These are phyloP conservation scores for Phodopus roborovskii DNA, from an alignment of 2,113 vertebrate genomes.

Conservation along the genomic window DNA sequence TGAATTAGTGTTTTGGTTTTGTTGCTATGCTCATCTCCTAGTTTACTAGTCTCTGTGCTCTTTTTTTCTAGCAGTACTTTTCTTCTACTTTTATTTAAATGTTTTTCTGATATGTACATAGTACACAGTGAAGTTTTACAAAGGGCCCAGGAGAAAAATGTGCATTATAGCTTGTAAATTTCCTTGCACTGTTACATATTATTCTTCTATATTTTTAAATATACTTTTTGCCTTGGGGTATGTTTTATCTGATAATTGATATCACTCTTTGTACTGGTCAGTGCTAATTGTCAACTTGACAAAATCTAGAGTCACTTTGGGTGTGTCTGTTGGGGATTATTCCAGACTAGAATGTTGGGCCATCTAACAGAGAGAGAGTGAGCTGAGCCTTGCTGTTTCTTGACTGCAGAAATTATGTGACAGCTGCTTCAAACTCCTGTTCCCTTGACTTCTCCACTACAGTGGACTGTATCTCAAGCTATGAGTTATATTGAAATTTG, in stretches of 20 bases:
- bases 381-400: neutral
- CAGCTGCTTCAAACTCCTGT: neutral
- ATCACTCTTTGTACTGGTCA: neutral
- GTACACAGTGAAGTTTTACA: neutral
- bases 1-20: neutral
- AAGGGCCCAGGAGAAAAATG: neutral
- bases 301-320: neutral
- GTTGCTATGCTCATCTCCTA: neutral
- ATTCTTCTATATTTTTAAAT: neutral
- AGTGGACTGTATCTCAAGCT: neutral
- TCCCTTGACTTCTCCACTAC: neutral
- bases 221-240: neutral
- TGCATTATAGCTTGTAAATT: neutral
- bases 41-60: neutral
- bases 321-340: neutral
- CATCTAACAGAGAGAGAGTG: neutral
- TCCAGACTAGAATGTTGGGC: no score
- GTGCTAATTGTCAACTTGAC: neutral
- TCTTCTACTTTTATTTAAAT: neutral
- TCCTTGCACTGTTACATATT: neutral
- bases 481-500: neutral
- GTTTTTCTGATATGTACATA: neutral
- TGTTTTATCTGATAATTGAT: neutral
- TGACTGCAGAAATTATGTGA: neutral
- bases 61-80: conserved; percentile 12